Evolutionary conservation across 2,113 vertebrate genomes (phyloP).

Genomic region (Phylloscopus trochilus): DNA sequence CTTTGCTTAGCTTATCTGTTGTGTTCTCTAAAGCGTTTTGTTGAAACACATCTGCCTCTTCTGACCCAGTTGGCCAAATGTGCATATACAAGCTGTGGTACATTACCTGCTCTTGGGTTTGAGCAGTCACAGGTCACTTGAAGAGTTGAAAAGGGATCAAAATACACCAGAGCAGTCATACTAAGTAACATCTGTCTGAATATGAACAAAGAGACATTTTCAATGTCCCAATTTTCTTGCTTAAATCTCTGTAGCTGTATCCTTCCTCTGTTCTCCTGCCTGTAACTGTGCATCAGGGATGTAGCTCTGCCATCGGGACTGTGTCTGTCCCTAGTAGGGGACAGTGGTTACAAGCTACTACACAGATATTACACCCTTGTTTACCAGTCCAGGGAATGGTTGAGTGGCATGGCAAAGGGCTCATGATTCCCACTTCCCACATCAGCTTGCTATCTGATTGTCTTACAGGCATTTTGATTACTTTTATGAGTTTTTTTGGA

Average conservation of each 20-base stretch:
- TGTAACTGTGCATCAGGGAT: not conserved
- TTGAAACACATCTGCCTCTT: constrained; percentile 26
- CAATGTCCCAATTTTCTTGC: not conserved
- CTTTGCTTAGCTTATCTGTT: constrained; percentile 14
- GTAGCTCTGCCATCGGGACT: rapidly evolving
- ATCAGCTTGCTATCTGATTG: not conserved
- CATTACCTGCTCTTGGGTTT: not conserved
- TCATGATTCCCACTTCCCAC: not conserved
- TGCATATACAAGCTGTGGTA: not conserved
- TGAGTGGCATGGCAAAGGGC: not conserved
- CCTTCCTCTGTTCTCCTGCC: not conserved
- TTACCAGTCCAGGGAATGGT: not conserved
- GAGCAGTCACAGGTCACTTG: not conserved
- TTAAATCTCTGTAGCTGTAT: not conserved
- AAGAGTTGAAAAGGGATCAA: not conserved
- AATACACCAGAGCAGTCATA: not conserved
- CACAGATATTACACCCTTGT: not conserved
- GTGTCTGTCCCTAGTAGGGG: not conserved
- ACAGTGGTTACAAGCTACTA: not conserved
- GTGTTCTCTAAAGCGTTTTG: constrained; percentile 10
- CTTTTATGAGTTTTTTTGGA: not conserved
- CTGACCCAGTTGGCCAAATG: not conserved
- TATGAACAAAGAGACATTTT: not conserved
- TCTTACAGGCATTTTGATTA: not conserved
- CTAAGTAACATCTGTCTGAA: not conserved